Percentiles rank a stretch among this genome's conserved stretches.
phyloP scores from a whole-genome alignment of 2,113 vertebrate genomes.

The Cyprinodon tularosa region DNA sequence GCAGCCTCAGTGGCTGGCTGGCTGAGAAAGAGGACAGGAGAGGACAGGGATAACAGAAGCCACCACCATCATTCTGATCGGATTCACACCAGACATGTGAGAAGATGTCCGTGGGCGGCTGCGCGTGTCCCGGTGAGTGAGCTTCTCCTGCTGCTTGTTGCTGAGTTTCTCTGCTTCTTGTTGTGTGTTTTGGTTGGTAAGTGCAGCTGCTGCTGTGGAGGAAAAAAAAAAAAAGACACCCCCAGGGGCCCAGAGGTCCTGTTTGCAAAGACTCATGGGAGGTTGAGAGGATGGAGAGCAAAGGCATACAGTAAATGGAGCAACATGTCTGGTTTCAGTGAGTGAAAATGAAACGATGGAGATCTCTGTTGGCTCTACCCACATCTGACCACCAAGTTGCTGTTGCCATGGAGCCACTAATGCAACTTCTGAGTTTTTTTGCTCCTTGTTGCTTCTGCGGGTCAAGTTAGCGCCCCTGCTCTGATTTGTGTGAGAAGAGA shows the following conservation, averaged over 20 bases:
- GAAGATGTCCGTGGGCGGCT: slow-evolving; percentile 95
- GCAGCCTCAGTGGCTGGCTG: slow-evolving; percentile 75
- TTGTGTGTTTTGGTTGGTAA: slow-evolving; percentile 42
- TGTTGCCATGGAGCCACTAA: slow-evolving; percentile 52
- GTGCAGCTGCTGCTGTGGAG: slow-evolving; percentile 40
- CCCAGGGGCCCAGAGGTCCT: slow-evolving; percentile 59
- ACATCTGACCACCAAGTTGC: slow-evolving; percentile 54
- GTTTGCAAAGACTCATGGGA: slow-evolving; percentile 79
- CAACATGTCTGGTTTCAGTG: slow-evolving; percentile 26
- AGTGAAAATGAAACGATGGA: slow-evolving; percentile 18
- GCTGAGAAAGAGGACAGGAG: slow-evolving; percentile 66
- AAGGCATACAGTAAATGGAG: slow-evolving; percentile 42
- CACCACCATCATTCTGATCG: slow-evolving; percentile 81
- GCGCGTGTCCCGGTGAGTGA: slow-evolving; percentile 93
- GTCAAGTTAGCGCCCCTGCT: neutral
- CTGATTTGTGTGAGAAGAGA: neutral
- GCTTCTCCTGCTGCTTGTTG: slow-evolving; percentile 32
- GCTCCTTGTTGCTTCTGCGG: slow-evolving; percentile 18
- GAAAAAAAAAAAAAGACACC: slow-evolving; percentile 59
- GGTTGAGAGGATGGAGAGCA: slow-evolving; percentile 59
- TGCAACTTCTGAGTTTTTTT: slow-evolving; percentile 37
- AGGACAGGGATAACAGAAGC: slow-evolving; percentile 62
- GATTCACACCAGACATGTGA: slow-evolving; percentile 90
- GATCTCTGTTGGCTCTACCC: slow-evolving; percentile 1
- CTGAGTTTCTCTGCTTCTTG: slow-evolving; percentile 54